Evolutionary conservation across 2,888 invertebrate genomes (phyloP).

Genomic region (Diogma glabrata): DNA sequence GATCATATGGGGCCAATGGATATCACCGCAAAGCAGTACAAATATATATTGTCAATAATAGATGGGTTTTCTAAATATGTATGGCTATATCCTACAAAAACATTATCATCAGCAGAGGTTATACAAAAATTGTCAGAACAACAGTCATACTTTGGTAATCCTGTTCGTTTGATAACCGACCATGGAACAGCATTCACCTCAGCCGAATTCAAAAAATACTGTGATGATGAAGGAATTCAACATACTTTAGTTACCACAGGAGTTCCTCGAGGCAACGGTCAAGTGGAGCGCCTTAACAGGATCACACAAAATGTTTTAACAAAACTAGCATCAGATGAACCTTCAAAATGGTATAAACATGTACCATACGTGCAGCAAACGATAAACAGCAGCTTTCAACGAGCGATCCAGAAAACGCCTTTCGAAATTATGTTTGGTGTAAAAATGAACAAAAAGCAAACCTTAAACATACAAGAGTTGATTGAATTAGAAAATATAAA

Average conservation of each 20-base stretch:
- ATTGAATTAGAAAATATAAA: background rate
- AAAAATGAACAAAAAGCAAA: background rate
- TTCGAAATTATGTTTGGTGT: background rate
- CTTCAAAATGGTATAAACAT: background rate
- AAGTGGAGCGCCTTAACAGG: background rate
- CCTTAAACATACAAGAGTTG: background rate
- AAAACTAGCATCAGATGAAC: background rate
- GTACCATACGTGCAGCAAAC: background rate
- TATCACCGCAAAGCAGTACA: background rate
- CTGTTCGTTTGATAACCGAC: no score
- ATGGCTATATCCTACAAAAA: background rate
- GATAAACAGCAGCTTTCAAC: background rate
- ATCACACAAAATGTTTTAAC: background rate
- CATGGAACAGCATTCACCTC: no score
- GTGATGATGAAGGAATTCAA: background rate
- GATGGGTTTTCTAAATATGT: background rate
- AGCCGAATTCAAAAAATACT: background rate
- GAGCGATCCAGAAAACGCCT: background rate
- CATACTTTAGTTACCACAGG: background rate
- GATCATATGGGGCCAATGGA: background rate
- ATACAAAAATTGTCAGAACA: no score
- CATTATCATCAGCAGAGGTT: background rate
- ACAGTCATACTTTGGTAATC: no score
- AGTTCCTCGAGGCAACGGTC: background rate
- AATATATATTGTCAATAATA: no score